Conservation (phyloP, 2,888 invertebrate species). For the Rhingia rostrata region DNA sequence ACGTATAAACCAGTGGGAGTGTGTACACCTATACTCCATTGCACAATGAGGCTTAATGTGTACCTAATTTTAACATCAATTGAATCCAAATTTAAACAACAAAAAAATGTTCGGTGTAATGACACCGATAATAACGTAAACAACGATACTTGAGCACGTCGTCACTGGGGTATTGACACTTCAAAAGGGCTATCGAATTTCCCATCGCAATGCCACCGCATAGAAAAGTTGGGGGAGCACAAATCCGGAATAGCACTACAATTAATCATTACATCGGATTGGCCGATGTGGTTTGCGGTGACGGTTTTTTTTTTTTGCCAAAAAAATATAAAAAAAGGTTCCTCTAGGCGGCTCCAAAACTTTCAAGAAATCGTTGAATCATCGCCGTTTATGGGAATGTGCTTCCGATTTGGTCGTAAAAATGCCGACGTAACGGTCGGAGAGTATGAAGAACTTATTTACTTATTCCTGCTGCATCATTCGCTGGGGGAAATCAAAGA, state of each 20-base stretch:
- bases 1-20: neutral
- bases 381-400: slow-evolving; percentile 37
- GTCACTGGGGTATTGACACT: slow-evolving; percentile 42
- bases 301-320: slow-evolving; percentile 7
- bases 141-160: slow-evolving; percentile 4
- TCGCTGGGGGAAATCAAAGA: slow-evolving; percentile 45
- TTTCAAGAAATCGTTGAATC: slow-evolving; percentile 58
- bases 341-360: slow-evolving; percentile 38
- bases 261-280: slow-evolving; percentile 44
- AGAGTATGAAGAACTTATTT: slow-evolving; percentile 54
- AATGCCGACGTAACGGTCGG: slow-evolving; percentile 52
- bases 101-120: slow-evolving; percentile 41
- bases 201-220: slow-evolving; percentile 4
- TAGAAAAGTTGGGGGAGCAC: neutral
- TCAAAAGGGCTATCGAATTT: slow-evolving; percentile 42
- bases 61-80: slow-evolving; percentile 37
- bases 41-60: slow-evolving; percentile 54
- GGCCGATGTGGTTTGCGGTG: neutral
- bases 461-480: slow-evolving; percentile 62
- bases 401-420: slow-evolving; percentile 65
- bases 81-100: slow-evolving; percentile 18
- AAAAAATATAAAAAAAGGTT: slow-evolving; percentile 13
- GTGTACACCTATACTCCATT: slow-evolving; percentile 21
- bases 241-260: slow-evolving; percentile 11
- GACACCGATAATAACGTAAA: slow-evolving; percentile 48